phyloP scores from a whole-genome alignment of 2,888 invertebrate genomes.

The Azorinus chamasolen region DNA sequence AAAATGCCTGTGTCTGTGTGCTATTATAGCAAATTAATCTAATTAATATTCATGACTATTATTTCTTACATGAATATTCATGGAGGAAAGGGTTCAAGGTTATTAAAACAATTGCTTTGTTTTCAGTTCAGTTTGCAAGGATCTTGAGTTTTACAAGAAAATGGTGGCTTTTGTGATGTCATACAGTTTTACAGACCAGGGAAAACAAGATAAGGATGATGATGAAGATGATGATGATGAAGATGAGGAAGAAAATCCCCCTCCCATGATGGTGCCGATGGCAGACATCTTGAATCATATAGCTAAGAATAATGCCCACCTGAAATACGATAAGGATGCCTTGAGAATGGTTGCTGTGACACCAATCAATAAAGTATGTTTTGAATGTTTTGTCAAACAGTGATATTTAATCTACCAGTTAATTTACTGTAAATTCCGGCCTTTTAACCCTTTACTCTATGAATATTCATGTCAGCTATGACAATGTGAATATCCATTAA shows the following conservation, averaged over 20 bases:
- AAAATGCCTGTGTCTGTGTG: too few species aligned
- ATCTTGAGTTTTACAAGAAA: constrained; percentile 83
- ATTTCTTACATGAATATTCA: neutral
- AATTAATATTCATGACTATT: too few species aligned
- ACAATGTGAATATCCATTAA: too few species aligned
- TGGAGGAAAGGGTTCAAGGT: too few species aligned
- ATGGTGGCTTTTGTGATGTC: constrained; percentile 87
- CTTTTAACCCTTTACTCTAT: too few species aligned
- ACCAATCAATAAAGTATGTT: constrained; percentile 79
- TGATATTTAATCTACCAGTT: too few species aligned
- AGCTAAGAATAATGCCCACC: constrained; percentile 84
- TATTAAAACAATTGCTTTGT: too few species aligned
- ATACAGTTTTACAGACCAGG: constrained; percentile 86
- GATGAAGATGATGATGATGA: constrained; percentile 74
- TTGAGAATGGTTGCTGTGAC: constrained; percentile 83
- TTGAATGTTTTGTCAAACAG: too few species aligned
- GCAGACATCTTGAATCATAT: constrained; percentile 86
- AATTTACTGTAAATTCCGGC: too few species aligned
- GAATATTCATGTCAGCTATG: too few species aligned
- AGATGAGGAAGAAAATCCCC: constrained; percentile 63
- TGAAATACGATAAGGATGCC: constrained; percentile 82
- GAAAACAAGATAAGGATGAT: constrained; percentile 43
- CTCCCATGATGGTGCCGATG: constrained; percentile 86
- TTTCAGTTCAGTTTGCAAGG: constrained; percentile 65
- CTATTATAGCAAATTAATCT: too few species aligned